Evolutionary conservation across 2,113 vertebrate species (phyloP).

Genomic region (Trematocara macrostoma): DNA sequence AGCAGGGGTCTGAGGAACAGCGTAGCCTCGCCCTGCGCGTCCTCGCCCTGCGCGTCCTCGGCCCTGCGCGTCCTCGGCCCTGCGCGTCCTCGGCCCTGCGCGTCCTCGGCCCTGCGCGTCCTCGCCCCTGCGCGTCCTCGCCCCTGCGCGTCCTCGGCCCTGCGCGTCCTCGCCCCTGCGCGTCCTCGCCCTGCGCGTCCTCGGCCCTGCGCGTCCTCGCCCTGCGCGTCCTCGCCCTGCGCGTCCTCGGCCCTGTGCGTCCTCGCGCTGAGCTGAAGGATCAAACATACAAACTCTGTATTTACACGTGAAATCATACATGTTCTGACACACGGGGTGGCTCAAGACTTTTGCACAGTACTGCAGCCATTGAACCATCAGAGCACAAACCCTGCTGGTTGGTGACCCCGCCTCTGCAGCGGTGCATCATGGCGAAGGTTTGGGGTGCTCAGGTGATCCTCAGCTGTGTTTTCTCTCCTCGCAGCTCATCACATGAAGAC

Average conservation of each 20-base stretch:
- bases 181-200: too few relatives aligned
- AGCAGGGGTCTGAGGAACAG: neutral
- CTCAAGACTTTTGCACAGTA: neutral
- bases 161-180: too few relatives aligned
- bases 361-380: neutral
- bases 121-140: too few relatives aligned
- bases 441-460: neutral
- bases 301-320: neutral
- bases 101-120: too few relatives aligned
- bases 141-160: neutral
- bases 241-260: too few relatives aligned
- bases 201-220: too few relatives aligned
- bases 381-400: neutral
- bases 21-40: neutral
- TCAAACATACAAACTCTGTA: neutral
- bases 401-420: neutral
- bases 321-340: neutral
- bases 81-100: too few relatives aligned
- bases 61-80: neutral
- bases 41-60: too few relatives aligned
- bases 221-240: too few relatives aligned
- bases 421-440: neutral
- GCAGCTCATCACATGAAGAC: slow-evolving; percentile 59
- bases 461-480: neutral
- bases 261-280: neutral